phyloP scores from a whole-genome alignment of 1,140 invertebrate genomes.

The Drosophila simulans region DNA sequence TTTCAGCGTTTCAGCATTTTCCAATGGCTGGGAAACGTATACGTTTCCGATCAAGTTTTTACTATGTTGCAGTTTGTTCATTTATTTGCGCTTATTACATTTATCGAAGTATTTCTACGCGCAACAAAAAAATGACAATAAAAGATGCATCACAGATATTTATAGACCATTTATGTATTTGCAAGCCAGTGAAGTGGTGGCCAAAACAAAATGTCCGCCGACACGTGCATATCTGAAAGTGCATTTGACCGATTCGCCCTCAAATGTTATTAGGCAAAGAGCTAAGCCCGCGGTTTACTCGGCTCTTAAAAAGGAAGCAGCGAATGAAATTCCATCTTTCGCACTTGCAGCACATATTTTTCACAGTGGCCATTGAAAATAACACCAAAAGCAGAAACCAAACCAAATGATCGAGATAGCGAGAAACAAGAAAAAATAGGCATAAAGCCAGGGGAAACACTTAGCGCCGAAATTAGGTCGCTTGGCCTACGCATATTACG shows the following conservation, averaged over 20 bases:
- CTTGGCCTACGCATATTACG: slow-evolving; percentile 46
- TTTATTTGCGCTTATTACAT: not conserved
- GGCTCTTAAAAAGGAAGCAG: slow-evolving; percentile 24
- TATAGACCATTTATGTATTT: not conserved
- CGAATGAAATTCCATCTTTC: slow-evolving; percentile 32
- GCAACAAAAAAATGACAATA: too few relatives aligned
- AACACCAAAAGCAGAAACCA: not conserved
- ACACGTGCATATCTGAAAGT: slow-evolving; percentile 27
- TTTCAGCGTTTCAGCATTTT: not conserved
- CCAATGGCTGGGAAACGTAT: not conserved
- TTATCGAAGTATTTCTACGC: not conserved
- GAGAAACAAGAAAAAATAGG: slow-evolving; percentile 16
- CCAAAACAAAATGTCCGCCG: slow-evolving; percentile 15
- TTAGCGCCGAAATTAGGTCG: slow-evolving; percentile 42
- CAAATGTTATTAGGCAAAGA: slow-evolving; percentile 10
- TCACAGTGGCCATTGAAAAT: slow-evolving; percentile 22
- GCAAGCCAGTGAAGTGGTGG: slow-evolving; percentile 1
- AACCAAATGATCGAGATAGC: slow-evolving; percentile 13
- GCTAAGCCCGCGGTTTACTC: not conserved
- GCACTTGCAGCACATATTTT: slow-evolving; percentile 26
- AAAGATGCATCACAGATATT: too few relatives aligned
- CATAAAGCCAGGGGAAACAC: slow-evolving; percentile 27
- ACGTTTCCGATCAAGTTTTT: not conserved
- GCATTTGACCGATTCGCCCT: slow-evolving; percentile 25
- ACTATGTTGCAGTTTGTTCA: not conserved